These are phyloP conservation scores for Carollia perspicillata DNA, from an alignment of 2,113 vertebrate species.

Conservation along the genomic window DNA sequence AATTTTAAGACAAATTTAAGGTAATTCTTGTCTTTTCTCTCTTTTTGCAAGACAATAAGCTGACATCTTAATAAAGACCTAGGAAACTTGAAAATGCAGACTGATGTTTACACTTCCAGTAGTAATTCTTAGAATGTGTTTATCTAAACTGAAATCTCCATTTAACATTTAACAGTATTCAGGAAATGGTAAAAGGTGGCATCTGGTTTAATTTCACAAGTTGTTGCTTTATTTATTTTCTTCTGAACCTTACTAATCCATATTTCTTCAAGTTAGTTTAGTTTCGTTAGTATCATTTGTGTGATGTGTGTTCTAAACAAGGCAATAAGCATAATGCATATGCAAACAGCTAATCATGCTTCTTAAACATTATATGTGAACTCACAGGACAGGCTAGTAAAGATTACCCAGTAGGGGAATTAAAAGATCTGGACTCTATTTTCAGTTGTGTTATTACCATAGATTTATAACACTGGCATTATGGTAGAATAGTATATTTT, in stretches of 20 bases:
- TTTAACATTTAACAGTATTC: not conserved
- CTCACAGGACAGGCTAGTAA: not conserved
- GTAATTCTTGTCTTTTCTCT: not conserved
- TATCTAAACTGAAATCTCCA: slow-evolving; percentile 40
- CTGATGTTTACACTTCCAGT: not conserved
- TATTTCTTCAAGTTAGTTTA: not conserved
- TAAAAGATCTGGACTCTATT: not conserved
- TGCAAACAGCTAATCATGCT: not conserved
- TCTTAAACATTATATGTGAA: not conserved
- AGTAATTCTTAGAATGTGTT: not conserved
- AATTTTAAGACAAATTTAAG: not conserved
- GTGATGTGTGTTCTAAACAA: not conserved
- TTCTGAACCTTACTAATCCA: not conserved
- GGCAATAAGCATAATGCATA: not conserved
- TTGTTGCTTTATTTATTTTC: not conserved
- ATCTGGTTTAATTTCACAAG: not conserved
- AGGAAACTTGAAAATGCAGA: not conserved
- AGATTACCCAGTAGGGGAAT: not conserved
- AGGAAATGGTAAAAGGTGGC: not conserved
- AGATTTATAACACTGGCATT: not conserved
- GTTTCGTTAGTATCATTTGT: not conserved
- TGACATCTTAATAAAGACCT: not conserved
- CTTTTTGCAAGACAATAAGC: not conserved
- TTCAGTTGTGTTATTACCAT: not conserved
- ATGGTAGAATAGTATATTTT: not conserved